Percentiles rank a stretch among this genome's conserved stretches.
phyloP scores from a whole-genome alignment of 2,797 vertebrate species.

The Cynodonichthys magdalenae region DNA sequence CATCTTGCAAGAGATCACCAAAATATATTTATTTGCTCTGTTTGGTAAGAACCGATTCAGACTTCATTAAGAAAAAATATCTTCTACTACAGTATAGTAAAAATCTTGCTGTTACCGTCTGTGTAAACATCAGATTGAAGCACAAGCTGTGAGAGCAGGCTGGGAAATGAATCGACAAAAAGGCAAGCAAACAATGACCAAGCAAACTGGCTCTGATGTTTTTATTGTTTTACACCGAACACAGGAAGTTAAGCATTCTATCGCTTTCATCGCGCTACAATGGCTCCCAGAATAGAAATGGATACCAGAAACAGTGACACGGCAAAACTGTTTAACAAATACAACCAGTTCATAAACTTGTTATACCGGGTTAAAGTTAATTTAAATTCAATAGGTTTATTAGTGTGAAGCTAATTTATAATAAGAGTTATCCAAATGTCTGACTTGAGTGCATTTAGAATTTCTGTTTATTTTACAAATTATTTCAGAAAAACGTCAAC shows the following conservation, averaged over 20 bases:
- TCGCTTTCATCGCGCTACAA: neutral
- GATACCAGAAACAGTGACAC: too few relatives aligned
- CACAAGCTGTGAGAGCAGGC: constrained; percentile 42
- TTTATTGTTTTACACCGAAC: neutral
- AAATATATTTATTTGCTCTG: neutral
- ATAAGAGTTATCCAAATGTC: too few relatives aligned
- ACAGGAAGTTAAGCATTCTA: constrained; percentile 13
- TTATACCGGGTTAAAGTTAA: too few relatives aligned
- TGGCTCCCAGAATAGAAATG: too few relatives aligned
- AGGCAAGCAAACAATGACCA: constrained; percentile 31
- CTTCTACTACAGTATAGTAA: constrained; percentile 21
- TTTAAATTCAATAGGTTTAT: too few relatives aligned
- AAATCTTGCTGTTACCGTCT: constrained; percentile 41
- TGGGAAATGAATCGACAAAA: constrained; percentile 24
- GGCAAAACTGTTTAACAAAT: too few relatives aligned
- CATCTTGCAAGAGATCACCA: neutral
- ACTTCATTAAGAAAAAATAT: constrained; percentile 19
- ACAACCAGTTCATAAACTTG: too few relatives aligned
- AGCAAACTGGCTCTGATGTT: constrained; percentile 19
- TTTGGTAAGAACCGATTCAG: constrained; percentile 8
- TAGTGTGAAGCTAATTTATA: too few relatives aligned
- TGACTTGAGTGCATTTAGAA: too few relatives aligned
- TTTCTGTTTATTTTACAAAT: too few relatives aligned
- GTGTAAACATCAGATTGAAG: constrained; percentile 55
- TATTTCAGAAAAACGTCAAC: too few relatives aligned